A percentile compares a stretch with the other conserved stretches of the same genome.
Conservation (phyloP, 2,888 invertebrate genomes). For the Catocala sponsa region DNA sequence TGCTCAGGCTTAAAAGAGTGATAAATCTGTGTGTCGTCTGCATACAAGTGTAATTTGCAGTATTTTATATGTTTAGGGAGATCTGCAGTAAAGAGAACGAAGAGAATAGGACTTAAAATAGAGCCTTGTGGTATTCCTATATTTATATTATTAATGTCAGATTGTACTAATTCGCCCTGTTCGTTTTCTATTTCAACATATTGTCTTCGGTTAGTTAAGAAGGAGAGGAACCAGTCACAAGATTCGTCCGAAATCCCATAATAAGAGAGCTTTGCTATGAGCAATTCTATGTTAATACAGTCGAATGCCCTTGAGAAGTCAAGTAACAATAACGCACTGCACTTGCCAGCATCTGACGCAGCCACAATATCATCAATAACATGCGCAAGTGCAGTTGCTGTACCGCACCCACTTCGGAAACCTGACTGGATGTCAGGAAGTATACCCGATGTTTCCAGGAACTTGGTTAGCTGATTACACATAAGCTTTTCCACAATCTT, state of each 20-base stretch:
- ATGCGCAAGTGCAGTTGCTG: not conserved
- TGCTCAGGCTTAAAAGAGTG: too few species aligned
- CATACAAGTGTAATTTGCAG: constrained; percentile 14
- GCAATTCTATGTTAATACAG: constrained; percentile 5
- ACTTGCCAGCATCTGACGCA: not conserved
- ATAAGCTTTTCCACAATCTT: not conserved
- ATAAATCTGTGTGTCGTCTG: constrained; percentile 17
- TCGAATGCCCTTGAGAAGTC: constrained; percentile 18
- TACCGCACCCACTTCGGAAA: not conserved
- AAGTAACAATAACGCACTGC: not conserved
- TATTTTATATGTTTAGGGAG: constrained; percentile 7
- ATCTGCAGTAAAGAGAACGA: constrained; percentile 15
- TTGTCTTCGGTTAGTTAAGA: constrained; percentile 9
- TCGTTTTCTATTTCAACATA: constrained; percentile 4
- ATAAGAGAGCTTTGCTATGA: constrained; percentile 4
- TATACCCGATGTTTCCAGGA: not conserved
- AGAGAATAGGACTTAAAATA: constrained; percentile 9
- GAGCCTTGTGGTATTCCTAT: constrained; percentile 11
- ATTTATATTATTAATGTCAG: not conserved
- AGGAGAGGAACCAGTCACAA: not conserved
- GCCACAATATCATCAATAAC: not conserved
- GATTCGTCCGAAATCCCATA: not conserved
- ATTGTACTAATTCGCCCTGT: not conserved
- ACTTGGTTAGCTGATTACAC: too few species aligned
- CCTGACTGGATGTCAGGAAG: not conserved